phyloP scores from a whole-genome alignment of 2,888 invertebrate species.

The Empis stercorea region DNA sequence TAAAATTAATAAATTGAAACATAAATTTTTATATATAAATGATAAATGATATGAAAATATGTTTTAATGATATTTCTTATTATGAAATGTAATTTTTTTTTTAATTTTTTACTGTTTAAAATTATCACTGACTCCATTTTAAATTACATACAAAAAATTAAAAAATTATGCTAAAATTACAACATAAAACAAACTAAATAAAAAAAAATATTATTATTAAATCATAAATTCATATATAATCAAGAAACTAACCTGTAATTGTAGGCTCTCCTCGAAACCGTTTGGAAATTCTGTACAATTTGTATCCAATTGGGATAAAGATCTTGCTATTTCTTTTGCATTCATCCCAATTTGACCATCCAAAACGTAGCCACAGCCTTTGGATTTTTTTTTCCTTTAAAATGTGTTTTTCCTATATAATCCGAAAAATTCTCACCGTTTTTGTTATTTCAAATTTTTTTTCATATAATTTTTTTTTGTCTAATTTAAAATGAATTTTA shows the following conservation, averaged over 20 bases:
- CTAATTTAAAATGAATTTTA: neutral
- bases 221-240: too few relatives aligned
- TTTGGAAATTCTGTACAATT: conserved; percentile 22
- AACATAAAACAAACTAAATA: too few relatives aligned
- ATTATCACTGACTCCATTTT: too few relatives aligned
- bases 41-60: too few relatives aligned
- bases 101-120: too few relatives aligned
- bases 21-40: neutral
- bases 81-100: too few relatives aligned
- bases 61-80: too few relatives aligned
- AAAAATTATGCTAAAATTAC: too few relatives aligned
- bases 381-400: too few relatives aligned
- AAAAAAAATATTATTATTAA: too few relatives aligned
- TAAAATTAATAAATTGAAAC: neutral
- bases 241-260: conserved; percentile 22
- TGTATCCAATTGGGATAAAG: conserved; percentile 33
- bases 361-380: conserved; percentile 8
- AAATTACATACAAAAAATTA: too few relatives aligned
- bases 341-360: conserved; percentile 27
- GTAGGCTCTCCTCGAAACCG: conserved; percentile 28
- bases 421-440: conserved; percentile 9
- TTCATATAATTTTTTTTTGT: conserved; percentile 8
- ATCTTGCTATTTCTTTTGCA: conserved; percentile 30
- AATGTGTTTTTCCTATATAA: too few relatives aligned
- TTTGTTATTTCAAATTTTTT: conserved; percentile 11